phyloP scores from a whole-genome alignment of 2,888 invertebrate species.

The Argyresthia albistria region DNA sequence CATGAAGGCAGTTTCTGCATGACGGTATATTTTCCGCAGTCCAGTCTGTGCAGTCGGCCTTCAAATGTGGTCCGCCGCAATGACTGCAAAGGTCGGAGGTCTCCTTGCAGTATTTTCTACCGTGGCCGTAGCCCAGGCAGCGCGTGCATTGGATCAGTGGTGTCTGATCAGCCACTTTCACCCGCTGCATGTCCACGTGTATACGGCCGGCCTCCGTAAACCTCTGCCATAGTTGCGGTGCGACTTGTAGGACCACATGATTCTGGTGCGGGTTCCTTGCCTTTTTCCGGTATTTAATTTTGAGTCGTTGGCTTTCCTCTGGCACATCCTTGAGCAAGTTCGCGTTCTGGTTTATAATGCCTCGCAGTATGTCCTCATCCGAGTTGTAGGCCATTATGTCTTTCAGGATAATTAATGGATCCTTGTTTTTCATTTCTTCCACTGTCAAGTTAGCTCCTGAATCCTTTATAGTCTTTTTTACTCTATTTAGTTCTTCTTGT shows the following conservation, averaged over 20 bases:
- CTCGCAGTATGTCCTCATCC: background rate
- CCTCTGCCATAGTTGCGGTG: conserved; percentile 9
- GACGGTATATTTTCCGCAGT: conserved; percentile 3
- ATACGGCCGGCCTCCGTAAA: conserved; percentile 3
- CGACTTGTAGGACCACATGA: conserved; percentile 15
- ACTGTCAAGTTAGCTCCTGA: background rate
- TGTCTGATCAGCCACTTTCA: conserved; percentile 2
- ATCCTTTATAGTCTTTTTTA: background rate
- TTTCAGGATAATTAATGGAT: background rate
- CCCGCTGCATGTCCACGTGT: conserved; percentile 2
- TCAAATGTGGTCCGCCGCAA: conserved; percentile 13
- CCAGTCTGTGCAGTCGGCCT: conserved; percentile 8
- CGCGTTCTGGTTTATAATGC: background rate
- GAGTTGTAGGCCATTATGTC: background rate
- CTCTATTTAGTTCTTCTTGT: background rate
- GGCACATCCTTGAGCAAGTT: background rate
- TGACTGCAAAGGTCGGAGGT: conserved; percentile 12
- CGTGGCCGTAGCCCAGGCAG: conserved; percentile 18
- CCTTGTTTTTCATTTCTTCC: background rate
- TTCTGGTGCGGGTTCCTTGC: conserved; percentile 14
- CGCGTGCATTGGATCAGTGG: conserved; percentile 10
- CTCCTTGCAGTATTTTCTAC: conserved; percentile 13
- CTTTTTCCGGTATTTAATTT: conserved; percentile 3
- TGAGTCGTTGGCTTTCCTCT: background rate
- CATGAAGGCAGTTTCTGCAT: conserved; percentile 9